phyloP scores from a whole-genome alignment of 2,888 invertebrate genomes.

The Noctua janthe region DNA sequence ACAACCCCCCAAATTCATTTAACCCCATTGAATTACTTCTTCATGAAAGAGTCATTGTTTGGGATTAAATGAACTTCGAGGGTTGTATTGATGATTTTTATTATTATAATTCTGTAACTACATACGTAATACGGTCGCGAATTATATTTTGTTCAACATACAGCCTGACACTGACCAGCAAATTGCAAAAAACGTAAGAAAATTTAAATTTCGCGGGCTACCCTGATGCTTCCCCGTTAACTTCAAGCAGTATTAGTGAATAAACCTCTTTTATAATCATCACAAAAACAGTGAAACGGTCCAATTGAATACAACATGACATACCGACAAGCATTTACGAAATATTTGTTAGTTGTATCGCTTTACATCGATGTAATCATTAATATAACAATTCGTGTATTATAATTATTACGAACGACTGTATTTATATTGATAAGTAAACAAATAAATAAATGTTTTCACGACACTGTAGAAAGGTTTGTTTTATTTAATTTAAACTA shows the following conservation, averaged over 20 bases:
- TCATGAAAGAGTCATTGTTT: no score
- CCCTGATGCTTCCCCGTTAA: neutral
- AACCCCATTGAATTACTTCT: no score
- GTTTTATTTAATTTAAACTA: slow-evolving; percentile 43
- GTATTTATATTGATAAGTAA: slow-evolving; percentile 81
- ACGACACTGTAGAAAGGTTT: slow-evolving; percentile 69
- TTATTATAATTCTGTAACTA: no score
- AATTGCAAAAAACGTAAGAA: no score
- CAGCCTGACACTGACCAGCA: no score
- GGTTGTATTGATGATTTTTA: no score
- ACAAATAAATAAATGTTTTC: slow-evolving; percentile 87
- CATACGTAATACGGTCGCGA: no score
- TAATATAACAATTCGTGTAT: slow-evolving; percentile 71
- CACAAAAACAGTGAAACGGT: slow-evolving; percentile 72
- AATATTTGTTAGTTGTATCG: slow-evolving; percentile 71
- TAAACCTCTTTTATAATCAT: neutral
- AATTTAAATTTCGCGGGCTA: no score
- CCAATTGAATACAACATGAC: slow-evolving; percentile 74
- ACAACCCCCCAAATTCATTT: no score
- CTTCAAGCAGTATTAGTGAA: neutral
- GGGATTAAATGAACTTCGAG: no score
- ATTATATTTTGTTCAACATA: no score
- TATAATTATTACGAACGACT: slow-evolving; percentile 75
- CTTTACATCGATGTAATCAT: slow-evolving; percentile 74
- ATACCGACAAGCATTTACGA: slow-evolving; percentile 85